Base-by-base conservation (phyloP, 2,888 invertebrate genomes). In the Epiblema foenella region DNA sequence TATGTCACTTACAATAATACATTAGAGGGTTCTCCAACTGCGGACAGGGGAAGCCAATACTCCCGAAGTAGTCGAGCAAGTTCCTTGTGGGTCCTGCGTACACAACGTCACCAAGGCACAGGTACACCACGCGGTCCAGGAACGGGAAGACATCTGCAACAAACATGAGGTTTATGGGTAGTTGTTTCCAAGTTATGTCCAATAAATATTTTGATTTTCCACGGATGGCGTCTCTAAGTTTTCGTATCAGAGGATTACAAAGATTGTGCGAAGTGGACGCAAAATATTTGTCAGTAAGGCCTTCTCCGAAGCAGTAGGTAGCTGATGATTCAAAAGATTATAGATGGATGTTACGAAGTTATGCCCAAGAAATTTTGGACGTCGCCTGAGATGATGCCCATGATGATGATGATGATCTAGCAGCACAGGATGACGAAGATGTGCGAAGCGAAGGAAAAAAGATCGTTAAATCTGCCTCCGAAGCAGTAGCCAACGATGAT, bases 21-120 rank as follows among this genome's bases (percentile, higher is more conserved):
- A 99, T 99, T n/a, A 99, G 94, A 0, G 99, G 99, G 89, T 99
- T 99, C 85, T 99, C 99, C 62, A 98, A 93, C 84, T 98, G 98
- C 0, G 99, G 99, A 87, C 99, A 99, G 0, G 99, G 98, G 85
- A 98, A 99, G 2, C 99, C 99, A 77, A 99, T 98, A 75, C 96
- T 96, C 69, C 98, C 97, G 88, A 99, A 99, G 89, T 99, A 99
- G 83, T 98, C 97, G 73, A 99, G 93, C 95, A 99, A 97, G 78
- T 98, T 96, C 66, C 98, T 94, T 0, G 99, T 99, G 11, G 97
- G 97, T 0, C 98, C 98, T 0, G 97, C 97, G 87, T 98, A 98
- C 4, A 98, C 98, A 39, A 98, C 97, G 80, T 98, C 98, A 0
- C 98, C 98, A 49, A 98, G 94, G 78, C 98, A 98, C 5, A 99